Percentiles rank a stretch among this genome's conserved stretches.
Conservation (phyloP, 2,797 vertebrate genomes). For the Pygocentrus nattereri region DNA sequence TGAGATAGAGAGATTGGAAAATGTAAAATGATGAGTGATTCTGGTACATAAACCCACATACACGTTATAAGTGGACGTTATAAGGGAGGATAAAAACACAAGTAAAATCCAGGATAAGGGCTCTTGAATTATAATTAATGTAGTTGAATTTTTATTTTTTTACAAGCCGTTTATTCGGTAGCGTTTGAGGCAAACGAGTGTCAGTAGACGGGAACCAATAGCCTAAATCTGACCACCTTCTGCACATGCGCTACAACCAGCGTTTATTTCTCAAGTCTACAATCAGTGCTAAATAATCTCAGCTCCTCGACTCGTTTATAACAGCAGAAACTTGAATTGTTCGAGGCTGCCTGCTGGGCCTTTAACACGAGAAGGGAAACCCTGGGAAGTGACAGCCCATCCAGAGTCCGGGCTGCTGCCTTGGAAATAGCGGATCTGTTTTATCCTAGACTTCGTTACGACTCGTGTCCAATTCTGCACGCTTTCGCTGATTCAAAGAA, state of each 20-base stretch:
- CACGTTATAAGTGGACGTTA: too few species aligned
- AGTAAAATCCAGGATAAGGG: too few species aligned
- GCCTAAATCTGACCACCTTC: slow-evolving; percentile 6
- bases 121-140: too few species aligned
- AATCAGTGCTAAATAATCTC: slow-evolving; percentile 6
- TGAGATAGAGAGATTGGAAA: too few species aligned
- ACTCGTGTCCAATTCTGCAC: background rate
- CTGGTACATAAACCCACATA: too few species aligned
- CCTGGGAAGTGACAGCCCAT: background rate
- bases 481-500: background rate
- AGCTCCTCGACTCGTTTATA: background rate
- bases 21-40: too few species aligned
- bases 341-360: background rate
- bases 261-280: background rate
- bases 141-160: too few species aligned
- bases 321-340: background rate
- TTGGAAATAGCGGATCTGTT: background rate
- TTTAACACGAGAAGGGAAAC: background rate
- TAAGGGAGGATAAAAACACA: too few species aligned
- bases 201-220: background rate
- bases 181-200: background rate
- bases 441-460: background rate
- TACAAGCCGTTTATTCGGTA: background rate
- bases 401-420: background rate
- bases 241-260: background rate